Conservation (phyloP, 2,888 invertebrate genomes). For the Suillia variegata region DNA sequence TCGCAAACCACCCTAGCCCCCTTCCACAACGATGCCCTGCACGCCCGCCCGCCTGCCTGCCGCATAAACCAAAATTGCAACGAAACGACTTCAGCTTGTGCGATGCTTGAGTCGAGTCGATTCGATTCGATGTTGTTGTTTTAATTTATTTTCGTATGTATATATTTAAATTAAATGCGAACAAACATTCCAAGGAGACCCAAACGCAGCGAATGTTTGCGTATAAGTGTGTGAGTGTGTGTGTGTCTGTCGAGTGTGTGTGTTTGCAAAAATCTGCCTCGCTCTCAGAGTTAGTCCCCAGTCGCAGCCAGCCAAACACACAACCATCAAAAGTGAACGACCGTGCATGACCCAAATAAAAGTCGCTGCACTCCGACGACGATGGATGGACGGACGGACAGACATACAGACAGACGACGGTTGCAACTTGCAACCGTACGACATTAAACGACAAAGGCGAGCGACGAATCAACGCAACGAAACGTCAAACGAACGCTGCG, state of each 20-base stretch:
- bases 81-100: too few relatives aligned
- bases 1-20: not conserved
- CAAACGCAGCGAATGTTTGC: constrained; percentile 7
- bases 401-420: constrained; percentile 24
- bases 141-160: too few relatives aligned
- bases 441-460: constrained; percentile 16
- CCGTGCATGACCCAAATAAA: constrained; percentile 73
- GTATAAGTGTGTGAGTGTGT: not conserved
- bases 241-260: constrained; percentile 18
- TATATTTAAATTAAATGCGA: constrained; percentile 20
- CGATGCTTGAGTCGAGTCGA: too few relatives aligned
- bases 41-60: too few relatives aligned
- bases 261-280: not conserved
- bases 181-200: constrained; percentile 23
- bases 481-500: constrained; percentile 15
- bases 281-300: not conserved
- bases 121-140: too few relatives aligned
- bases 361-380: constrained; percentile 66
- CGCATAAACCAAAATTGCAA: too few relatives aligned
- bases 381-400: constrained; percentile 25
- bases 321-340: constrained; percentile 58
- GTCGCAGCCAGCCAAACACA: constrained; percentile 21
- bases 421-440: constrained; percentile 30
- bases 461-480: constrained; percentile 13
- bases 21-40: not conserved